These are phyloP conservation scores for Axea sp. DNA, from an alignment of 2,888 invertebrate genomes.

Conservation along the genomic window DNA sequence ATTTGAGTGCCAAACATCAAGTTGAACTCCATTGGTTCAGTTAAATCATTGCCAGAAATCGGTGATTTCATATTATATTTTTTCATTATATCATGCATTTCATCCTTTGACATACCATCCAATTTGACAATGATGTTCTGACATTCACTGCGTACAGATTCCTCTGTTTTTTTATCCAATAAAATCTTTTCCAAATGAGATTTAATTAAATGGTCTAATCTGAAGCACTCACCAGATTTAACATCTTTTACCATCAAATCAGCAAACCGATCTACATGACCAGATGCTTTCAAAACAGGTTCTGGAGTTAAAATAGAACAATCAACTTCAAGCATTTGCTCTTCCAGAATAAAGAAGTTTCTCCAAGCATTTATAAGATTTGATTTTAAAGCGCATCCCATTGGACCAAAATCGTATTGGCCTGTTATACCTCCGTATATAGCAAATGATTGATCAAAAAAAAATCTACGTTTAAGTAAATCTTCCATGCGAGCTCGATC, in stretches of 20 bases:
- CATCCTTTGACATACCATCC: constrained; percentile 94
- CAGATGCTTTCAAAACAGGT: constrained; percentile 91
- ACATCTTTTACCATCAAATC: constrained; percentile 99
- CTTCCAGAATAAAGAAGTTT: constrained; percentile 96
- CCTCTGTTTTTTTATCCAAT: constrained; percentile 89
- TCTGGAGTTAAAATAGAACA: constrained; percentile 99
- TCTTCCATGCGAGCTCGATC: constrained; percentile 98
- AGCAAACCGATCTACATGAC: constrained; percentile 99
- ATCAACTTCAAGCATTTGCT: constrained; percentile 99
- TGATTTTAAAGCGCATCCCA: constrained; percentile 99
- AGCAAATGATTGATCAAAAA: constrained; percentile 99
- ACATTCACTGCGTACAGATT: constrained; percentile 86
- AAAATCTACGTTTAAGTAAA: constrained; percentile 96
- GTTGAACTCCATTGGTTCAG: constrained; percentile 98
- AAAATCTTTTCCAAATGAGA: constrained; percentile 92
- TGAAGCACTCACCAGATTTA: constrained; percentile 97
- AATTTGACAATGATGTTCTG: constrained; percentile 89
- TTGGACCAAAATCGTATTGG: constrained; percentile 99
- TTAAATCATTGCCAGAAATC: constrained; percentile 94
- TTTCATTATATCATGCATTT: constrained; percentile 91
- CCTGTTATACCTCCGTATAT: constrained; percentile 98
- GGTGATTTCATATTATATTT: constrained; percentile 97
- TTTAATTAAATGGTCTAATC: constrained; percentile 98
- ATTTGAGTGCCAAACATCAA: constrained; percentile 99
- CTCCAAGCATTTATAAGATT: constrained; percentile 97